Evolutionary conservation across 2,888 invertebrate species (phyloP).

Genomic region (Linnaemya vulpina): DNA sequence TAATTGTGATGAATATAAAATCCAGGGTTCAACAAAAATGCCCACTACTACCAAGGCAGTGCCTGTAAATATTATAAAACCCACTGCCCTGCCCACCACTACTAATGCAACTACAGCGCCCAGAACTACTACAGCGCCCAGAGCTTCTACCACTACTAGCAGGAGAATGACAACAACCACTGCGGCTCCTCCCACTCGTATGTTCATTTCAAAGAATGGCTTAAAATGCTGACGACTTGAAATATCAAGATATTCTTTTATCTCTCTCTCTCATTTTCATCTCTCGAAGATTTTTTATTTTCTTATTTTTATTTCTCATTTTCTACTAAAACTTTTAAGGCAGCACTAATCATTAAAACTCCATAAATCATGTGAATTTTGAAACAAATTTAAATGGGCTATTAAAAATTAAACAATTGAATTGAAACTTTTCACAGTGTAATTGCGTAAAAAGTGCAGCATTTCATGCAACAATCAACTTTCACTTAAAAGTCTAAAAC

Average conservation of each 20-base stretch:
- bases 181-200: constrained; percentile 72
- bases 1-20: constrained; percentile 80
- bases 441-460: not conserved
- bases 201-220: constrained; percentile 49
- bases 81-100: constrained; percentile 55
- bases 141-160: constrained; percentile 14
- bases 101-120: not conserved
- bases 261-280: constrained; percentile 33
- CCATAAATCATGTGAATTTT: not conserved
- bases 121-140: not conserved
- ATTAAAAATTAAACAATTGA: too few relatives aligned
- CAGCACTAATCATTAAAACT: constrained; percentile 11
- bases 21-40: constrained; percentile 39
- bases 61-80: constrained; percentile 70
- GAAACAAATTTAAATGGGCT: constrained; percentile 51
- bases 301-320: not conserved
- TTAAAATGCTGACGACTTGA: constrained; percentile 15
- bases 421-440: constrained; percentile 64
- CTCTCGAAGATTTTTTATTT: constrained; percentile 42
- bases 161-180: constrained; percentile 53
- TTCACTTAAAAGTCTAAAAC: not conserved
- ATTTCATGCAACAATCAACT: not conserved
- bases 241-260: not conserved
- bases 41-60: constrained; percentile 61
- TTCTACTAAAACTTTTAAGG: constrained; percentile 22